Base-by-base conservation (phyloP, 2,113 vertebrate species). In the Osmerus eperlanus region DNA sequence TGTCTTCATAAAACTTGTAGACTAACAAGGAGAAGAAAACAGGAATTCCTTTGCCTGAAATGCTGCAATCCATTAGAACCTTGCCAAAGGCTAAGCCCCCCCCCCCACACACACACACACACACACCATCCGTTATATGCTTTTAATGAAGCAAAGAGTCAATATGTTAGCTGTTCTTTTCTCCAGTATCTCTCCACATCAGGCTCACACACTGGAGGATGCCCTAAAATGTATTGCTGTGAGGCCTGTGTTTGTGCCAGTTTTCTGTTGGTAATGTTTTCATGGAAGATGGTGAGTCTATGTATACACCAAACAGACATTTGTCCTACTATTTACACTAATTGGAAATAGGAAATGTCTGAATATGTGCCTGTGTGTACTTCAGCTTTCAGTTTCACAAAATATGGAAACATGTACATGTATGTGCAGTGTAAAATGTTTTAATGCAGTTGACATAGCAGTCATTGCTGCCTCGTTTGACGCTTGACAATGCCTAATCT, bases 101-200 rank as follows among this genome's bases (percentile, higher is more conserved):
- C 75, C 60, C 62, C 67, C 9, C 25, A 21, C 21, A 21, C 21
- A 21, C 21, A 21, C 21, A 21, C 21, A 21, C 21, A 21, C 21
- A 21, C 21, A 21, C 23, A 23, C 23, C 23, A 23, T 23, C 23
- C 23, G 41, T 73, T 79, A 86, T 78, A 72, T 71, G 77, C 79
- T 85, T 80, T 47, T 83, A 85, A 85, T 86, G 81, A 83, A 84
- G 84, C 81, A 60, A 74, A 78, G 71, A 81, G 74, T 84, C 76
- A 84, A 83, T 84, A 86, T 85, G 83, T 81, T 85, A 84, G 86
- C 78, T 82, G 85, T 82, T 85, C 82, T 72, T 86, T 84, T 87
- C 71, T 74, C 55, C 41, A 47, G 41, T 47, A 47, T 47, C 41
- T 86, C 73, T 86, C 68, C 77, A 85, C 85, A 84, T 89, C 84